phyloP scores from a whole-genome alignment of 2,797 vertebrate species.

The Diceros bicornis region DNA sequence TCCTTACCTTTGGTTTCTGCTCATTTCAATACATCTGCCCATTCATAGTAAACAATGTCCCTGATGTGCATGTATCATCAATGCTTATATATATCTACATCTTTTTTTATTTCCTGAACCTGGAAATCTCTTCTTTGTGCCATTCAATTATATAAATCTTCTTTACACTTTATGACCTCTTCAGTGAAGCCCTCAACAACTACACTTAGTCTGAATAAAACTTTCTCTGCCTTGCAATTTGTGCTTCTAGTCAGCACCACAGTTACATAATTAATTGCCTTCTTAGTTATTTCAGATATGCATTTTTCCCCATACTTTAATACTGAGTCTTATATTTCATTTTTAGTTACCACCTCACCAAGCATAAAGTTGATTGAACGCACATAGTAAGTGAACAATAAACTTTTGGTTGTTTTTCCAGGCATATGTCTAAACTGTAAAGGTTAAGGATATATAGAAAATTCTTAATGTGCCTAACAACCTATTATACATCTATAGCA shows the following conservation, averaged over 20 bases:
- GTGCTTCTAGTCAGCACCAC: neutral
- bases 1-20: neutral
- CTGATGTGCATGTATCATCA: neutral
- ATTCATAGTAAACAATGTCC: neutral
- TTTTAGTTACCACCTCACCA: neutral
- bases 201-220: neutral
- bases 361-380: neutral
- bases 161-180: neutral
- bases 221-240: neutral
- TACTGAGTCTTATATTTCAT: neutral
- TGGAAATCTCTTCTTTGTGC: neutral
- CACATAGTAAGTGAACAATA: neutral
- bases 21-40: neutral
- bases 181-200: neutral
- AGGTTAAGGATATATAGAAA: slow-evolving; percentile 20
- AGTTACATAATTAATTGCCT: neutral
- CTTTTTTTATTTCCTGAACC: neutral
- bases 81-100: neutral
- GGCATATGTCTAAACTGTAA: neutral
- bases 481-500: neutral
- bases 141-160: neutral
- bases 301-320: neutral
- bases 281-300: neutral
- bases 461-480: slow-evolving; percentile 13
- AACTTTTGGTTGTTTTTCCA: neutral